These are phyloP conservation scores for Sialis lutaria DNA, from an alignment of 2,888 invertebrate species.

Conservation along the genomic window DNA sequence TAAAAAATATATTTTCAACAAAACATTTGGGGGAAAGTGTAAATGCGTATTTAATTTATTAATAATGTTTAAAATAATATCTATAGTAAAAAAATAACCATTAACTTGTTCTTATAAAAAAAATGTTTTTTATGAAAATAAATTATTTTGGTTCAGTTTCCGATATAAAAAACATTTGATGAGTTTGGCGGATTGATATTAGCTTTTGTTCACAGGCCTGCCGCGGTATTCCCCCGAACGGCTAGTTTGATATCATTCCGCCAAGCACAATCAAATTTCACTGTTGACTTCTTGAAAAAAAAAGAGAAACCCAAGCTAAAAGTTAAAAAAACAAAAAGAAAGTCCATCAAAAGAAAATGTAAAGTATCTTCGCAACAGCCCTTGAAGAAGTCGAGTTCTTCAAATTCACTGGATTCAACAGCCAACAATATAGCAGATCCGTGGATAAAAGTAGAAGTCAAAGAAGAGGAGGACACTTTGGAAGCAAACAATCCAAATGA, in stretches of 20 bases:
- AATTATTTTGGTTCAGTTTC: too few species aligned
- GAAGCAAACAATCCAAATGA: background rate
- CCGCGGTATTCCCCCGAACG: slow-evolving; percentile 10
- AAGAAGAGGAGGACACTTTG: slow-evolving; percentile 1
- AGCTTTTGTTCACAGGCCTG: slow-evolving; percentile 14
- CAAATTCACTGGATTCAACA: slow-evolving; percentile 1
- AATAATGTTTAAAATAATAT: too few species aligned
- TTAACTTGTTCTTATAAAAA: too few species aligned
- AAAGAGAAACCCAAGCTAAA: background rate
- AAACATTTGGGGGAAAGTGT: too few species aligned
- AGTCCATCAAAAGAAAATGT: background rate
- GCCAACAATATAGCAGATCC: slow-evolving; percentile 5
- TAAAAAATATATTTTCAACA: too few species aligned
- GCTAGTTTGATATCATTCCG: slow-evolving; percentile 18
- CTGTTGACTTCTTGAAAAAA: slow-evolving; percentile 1
- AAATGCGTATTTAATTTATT: too few species aligned
- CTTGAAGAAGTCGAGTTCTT: background rate
- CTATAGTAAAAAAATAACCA: too few species aligned
- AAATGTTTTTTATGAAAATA: too few species aligned
- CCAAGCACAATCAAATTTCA: slow-evolving; percentile 9
- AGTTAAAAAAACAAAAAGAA: background rate
- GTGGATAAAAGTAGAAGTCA: slow-evolving; percentile 11
- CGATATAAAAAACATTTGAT: background rate
- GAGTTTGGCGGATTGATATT: slow-evolving; percentile 1
- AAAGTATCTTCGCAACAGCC: background rate